A percentile compares a stretch with the other conserved stretches of the same genome.
These are phyloP conservation scores for Lepetodrilus schrolli DNA, from an alignment of 2,888 invertebrate genomes.

Conservation along the genomic window DNA sequence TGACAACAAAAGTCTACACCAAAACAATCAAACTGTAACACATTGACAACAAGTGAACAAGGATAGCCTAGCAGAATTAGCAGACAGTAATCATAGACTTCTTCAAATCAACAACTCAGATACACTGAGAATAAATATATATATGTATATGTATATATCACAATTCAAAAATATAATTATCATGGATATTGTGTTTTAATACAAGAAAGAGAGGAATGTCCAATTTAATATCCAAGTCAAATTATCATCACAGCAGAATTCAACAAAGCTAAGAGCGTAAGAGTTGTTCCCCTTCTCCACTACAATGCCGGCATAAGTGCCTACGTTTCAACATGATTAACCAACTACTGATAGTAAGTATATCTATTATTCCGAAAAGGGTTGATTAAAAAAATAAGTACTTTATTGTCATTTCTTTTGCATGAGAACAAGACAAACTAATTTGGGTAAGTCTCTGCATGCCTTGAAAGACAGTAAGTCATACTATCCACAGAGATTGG, in stretches of 20 bases:
- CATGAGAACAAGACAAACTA: no score
- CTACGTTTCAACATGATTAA: no score
- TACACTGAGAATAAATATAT: constrained; percentile 23
- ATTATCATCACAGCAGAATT: not conserved
- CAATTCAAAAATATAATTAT: constrained; percentile 31
- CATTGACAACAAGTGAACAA: not conserved
- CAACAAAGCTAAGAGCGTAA: not conserved
- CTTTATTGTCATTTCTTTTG: not conserved
- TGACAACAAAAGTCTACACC: constrained; percentile 29
- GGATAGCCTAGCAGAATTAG: not conserved
- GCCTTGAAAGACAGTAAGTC: no score
- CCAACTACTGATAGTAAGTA: no score
- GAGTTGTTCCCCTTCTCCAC: not conserved
- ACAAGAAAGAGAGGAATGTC: not conserved
- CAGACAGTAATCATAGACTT: constrained; percentile 4
- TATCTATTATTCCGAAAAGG: no score
- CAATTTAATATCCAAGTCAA: not conserved
- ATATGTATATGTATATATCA: constrained; percentile 28
- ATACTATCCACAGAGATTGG: no score
- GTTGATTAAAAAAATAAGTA: not conserved
- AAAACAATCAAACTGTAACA: not conserved
- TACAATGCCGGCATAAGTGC: no score
- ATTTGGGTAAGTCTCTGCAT: no score
- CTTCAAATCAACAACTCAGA: constrained; percentile 13
- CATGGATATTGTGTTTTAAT: not conserved